Evolutionary conservation across 2,797 vertebrate species (phyloP).

Genomic region (Urosaurus nigricauda): DNA sequence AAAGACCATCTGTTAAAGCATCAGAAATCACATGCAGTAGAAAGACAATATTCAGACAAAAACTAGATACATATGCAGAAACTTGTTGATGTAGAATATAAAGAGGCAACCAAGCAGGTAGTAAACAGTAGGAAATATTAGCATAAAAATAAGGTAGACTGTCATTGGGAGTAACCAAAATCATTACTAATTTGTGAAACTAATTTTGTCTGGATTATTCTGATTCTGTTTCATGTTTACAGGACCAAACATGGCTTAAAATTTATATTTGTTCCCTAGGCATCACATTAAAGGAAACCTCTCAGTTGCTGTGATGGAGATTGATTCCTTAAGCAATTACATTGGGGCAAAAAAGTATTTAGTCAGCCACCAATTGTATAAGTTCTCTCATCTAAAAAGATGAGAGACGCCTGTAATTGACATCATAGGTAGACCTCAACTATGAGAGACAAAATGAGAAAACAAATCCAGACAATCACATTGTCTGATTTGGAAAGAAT

Average conservation of each 20-base stretch:
- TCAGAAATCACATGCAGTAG: not conserved
- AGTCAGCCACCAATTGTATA: too few relatives aligned
- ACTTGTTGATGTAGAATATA: not conserved
- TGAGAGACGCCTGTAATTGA: too few relatives aligned
- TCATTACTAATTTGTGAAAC: not conserved
- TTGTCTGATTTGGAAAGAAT: too few relatives aligned
- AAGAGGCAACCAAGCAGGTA: not conserved
- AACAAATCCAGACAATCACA: too few relatives aligned
- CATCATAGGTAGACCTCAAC: too few relatives aligned
- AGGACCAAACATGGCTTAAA: not conserved
- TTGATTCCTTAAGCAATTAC: not conserved
- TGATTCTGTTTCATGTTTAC: not conserved
- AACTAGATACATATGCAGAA: not conserved
- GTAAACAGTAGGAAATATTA: not conserved
- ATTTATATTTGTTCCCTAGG: not conserved
- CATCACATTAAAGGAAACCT: too few relatives aligned
- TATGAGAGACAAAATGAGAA: too few relatives aligned
- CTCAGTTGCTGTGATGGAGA: too few relatives aligned
- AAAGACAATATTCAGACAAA: not conserved
- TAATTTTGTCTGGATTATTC: not conserved
- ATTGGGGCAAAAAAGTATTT: too few relatives aligned
- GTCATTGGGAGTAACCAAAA: not conserved
- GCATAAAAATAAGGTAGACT: not conserved
- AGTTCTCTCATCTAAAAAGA: too few relatives aligned
- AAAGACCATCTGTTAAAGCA: constrained; percentile 18